Percentiles rank a stretch among this genome's conserved stretches.
phyloP scores from a whole-genome alignment of 2,888 invertebrate species.

The Argynnis bischoffii region DNA sequence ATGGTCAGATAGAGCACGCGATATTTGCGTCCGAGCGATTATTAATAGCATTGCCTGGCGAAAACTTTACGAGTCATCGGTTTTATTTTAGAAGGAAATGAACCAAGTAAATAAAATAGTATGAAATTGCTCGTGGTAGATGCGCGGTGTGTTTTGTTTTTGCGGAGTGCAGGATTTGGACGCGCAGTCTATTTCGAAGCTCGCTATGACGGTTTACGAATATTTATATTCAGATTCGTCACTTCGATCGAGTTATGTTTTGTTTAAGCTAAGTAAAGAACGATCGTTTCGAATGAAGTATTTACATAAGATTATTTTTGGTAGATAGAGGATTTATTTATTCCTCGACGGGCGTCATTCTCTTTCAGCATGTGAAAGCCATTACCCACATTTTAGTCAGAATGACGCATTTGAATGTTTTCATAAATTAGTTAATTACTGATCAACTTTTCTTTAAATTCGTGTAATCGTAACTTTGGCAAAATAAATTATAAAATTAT shows the following conservation, averaged over 20 bases:
- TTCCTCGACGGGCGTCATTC: constrained; percentile 64
- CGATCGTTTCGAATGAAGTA: constrained; percentile 62
- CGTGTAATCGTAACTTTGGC: background rate
- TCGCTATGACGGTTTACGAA: constrained; percentile 57
- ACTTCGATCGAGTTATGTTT: constrained; percentile 65
- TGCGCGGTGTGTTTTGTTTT: constrained; percentile 66
- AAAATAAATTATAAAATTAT: background rate
- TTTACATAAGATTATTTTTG: constrained; percentile 74
- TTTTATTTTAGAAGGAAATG: constrained; percentile 72
- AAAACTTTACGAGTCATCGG: constrained; percentile 72
- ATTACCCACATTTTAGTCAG: constrained; percentile 66
- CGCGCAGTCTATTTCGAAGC: constrained; percentile 60
- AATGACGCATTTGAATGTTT: constrained; percentile 73
- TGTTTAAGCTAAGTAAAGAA: constrained; percentile 70
- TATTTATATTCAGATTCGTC: constrained; percentile 76
- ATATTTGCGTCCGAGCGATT: constrained; percentile 72
- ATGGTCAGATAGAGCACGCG: constrained; percentile 70
- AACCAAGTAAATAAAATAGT: constrained; percentile 76
- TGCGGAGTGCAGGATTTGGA: constrained; percentile 53
- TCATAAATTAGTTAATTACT: constrained; percentile 49
- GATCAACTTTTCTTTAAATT: constrained; percentile 44
- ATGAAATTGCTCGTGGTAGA: constrained; percentile 60
- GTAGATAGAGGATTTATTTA: constrained; percentile 63
- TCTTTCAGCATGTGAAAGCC: constrained; percentile 70
- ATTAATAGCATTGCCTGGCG: constrained; percentile 75